Evolutionary conservation across 1,140 invertebrate species (phyloP).

Genomic region (Hyles euphorbiae): DNA sequence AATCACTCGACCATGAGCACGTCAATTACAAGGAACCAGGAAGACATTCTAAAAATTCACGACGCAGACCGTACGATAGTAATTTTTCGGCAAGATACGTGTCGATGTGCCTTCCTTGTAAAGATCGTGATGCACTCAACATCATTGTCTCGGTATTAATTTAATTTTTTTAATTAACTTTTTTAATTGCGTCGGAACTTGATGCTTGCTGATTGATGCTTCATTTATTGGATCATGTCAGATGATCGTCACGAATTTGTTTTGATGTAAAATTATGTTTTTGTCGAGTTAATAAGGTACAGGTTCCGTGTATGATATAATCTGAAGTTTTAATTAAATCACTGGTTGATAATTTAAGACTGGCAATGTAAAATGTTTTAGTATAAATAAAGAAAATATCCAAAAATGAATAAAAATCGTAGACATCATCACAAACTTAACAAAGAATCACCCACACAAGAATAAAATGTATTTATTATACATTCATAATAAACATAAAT

Average conservation of each 20-base stretch:
- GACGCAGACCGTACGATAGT: constrained; percentile 47
- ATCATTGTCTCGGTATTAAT: background rate
- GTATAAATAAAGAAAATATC: too few species aligned
- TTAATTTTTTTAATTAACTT: too few species aligned
- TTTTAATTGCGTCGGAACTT: too few species aligned
- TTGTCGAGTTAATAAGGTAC: background rate
- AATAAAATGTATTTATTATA: too few species aligned
- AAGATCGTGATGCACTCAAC: constrained; percentile 30
- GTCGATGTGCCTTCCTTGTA: constrained; percentile 55
- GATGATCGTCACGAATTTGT: background rate
- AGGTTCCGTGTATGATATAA: too few species aligned
- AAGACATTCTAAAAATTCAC: constrained; percentile 63
- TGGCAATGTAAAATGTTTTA: too few species aligned
- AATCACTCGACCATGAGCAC: constrained; percentile 31
- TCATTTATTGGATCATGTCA: background rate
- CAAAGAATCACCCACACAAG: too few species aligned
- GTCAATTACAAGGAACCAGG: constrained; percentile 51
- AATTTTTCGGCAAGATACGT: constrained; percentile 62
- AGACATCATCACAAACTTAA: too few species aligned
- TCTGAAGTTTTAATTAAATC: too few species aligned
- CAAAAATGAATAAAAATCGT: too few species aligned
- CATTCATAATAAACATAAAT: too few species aligned
- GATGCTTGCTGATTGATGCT: background rate
- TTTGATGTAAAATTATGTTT: background rate
- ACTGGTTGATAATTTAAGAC: too few species aligned